phyloP scores from a whole-genome alignment of 2,888 invertebrate species.

The Apotomis capreana region DNA sequence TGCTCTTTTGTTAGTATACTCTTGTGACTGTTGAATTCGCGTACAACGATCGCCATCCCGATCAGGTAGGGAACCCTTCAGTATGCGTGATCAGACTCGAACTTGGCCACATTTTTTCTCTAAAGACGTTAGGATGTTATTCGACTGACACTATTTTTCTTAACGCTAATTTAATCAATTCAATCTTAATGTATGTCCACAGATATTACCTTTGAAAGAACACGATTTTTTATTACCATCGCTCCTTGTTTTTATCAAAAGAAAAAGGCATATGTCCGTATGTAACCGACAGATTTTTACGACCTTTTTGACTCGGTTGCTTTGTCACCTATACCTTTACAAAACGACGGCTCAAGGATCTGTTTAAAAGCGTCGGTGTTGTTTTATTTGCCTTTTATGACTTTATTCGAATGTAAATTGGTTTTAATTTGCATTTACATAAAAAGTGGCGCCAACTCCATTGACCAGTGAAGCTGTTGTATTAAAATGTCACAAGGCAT shows the following conservation, averaged over 20 bases:
- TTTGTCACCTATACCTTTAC: slow-evolving; percentile 53
- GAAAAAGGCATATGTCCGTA: background rate
- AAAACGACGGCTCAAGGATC: slow-evolving; percentile 53
- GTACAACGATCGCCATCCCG: no score
- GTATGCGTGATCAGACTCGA: no score
- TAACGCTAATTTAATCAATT: slow-evolving; percentile 19
- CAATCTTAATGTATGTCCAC: slow-evolving; percentile 50
- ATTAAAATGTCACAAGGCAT: slow-evolving; percentile 44
- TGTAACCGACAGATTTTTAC: background rate
- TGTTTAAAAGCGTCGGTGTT: slow-evolving; percentile 58
- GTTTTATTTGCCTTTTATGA: slow-evolving; percentile 60
- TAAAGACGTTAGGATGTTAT: background rate
- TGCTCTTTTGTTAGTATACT: no score
- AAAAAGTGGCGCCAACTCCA: slow-evolving; percentile 55
- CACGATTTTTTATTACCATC: slow-evolving; percentile 53
- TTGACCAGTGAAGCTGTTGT: slow-evolving; percentile 46
- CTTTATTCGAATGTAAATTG: slow-evolving; percentile 63
- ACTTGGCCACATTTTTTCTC: no score
- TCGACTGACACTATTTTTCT: background rate
- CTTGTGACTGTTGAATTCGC: no score
- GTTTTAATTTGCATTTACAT: slow-evolving; percentile 54
- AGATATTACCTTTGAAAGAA: slow-evolving; percentile 41
- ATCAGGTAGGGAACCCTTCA: no score
- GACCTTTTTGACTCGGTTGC: slow-evolving; percentile 36
- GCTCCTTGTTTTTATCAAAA: slow-evolving; percentile 31